phyloP scores from a whole-genome alignment of 2,113 vertebrate genomes.

The Lamprologus lemairii region DNA sequence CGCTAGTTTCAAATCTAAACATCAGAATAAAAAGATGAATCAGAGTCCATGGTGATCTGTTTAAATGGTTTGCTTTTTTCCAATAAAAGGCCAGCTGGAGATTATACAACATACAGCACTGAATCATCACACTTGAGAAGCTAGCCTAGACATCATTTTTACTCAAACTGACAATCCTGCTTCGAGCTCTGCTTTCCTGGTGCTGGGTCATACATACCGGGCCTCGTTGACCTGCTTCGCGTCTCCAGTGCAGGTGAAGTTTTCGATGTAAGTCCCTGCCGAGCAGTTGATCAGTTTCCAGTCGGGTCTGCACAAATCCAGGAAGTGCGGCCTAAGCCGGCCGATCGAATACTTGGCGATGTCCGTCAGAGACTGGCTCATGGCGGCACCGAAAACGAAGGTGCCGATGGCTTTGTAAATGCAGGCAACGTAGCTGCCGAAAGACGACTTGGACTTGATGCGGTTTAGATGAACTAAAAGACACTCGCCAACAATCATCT shows the following conservation, averaged over 20 bases:
- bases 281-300: conserved; percentile 83
- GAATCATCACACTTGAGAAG: background rate
- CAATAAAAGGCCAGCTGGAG: background rate
- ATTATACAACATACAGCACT: background rate
- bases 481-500: conserved; percentile 90
- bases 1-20: background rate
- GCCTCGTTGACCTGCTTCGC: conserved; percentile 73
- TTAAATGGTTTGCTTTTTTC: background rate
- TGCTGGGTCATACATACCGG: conserved; percentile 68
- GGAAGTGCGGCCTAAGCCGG: conserved; percentile 90
- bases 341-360: conserved; percentile 97
- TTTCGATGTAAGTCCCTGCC: conserved; percentile 77
- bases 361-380: conserved; percentile 95
- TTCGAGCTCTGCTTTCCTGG: background rate
- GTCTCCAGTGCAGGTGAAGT: conserved; percentile 81
- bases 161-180: background rate
- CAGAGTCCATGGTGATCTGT: background rate
- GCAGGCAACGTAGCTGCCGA: conserved; percentile 84
- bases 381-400: conserved; percentile 94
- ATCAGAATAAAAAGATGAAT: background rate
- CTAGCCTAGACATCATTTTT: background rate
- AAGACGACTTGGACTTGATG: conserved; percentile 86
- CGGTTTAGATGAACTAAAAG: conserved; percentile 81
- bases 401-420: conserved; percentile 90
- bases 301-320: conserved; percentile 82